These are phyloP conservation scores for Panonychus citri DNA, from an alignment of 1,140 invertebrate genomes.

Conservation along the genomic window DNA sequence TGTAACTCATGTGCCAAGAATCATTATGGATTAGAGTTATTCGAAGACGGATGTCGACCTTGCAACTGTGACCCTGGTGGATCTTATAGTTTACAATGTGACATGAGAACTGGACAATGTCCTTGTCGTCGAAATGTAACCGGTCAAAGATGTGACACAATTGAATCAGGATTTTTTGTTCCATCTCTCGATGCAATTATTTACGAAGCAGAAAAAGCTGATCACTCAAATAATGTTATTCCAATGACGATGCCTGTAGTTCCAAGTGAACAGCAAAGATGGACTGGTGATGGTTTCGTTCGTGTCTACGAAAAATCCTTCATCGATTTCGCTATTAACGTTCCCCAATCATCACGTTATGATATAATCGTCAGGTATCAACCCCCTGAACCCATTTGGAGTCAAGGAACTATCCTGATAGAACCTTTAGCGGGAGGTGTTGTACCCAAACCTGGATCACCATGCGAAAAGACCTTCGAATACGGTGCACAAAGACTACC, in stretches of 20 bases:
- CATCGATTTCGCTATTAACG: slow-evolving; percentile 57
- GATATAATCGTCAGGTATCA: slow-evolving; percentile 52
- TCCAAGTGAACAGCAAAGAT: slow-evolving; percentile 26
- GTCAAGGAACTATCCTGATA: neutral
- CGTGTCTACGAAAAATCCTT: slow-evolving; percentile 54
- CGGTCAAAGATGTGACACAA: slow-evolving; percentile 61
- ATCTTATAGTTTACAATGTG: slow-evolving; percentile 43
- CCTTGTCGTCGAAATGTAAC: slow-evolving; percentile 53
- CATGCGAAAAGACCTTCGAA: too few relatives aligned
- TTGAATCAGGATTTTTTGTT: slow-evolving; percentile 69
- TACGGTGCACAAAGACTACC: too few relatives aligned
- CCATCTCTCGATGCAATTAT: slow-evolving; percentile 51
- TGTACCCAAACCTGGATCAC: too few relatives aligned
- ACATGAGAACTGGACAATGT: slow-evolving; percentile 46
- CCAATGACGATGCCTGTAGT: slow-evolving; percentile 48
- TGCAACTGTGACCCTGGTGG: slow-evolving; percentile 51
- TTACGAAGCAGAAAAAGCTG: slow-evolving; percentile 72
- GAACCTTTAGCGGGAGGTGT: neutral
- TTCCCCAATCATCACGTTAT: slow-evolving; percentile 65
- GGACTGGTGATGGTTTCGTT: slow-evolving; percentile 83
- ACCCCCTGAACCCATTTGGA: too few relatives aligned
- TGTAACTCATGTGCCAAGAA: slow-evolving; percentile 53
- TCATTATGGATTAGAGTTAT: slow-evolving; percentile 43
- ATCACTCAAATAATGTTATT: slow-evolving; percentile 48
- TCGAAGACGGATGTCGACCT: slow-evolving; percentile 52